phyloP scores from a whole-genome alignment of 1,140 invertebrate species.

The Tenebrio molitor region DNA sequence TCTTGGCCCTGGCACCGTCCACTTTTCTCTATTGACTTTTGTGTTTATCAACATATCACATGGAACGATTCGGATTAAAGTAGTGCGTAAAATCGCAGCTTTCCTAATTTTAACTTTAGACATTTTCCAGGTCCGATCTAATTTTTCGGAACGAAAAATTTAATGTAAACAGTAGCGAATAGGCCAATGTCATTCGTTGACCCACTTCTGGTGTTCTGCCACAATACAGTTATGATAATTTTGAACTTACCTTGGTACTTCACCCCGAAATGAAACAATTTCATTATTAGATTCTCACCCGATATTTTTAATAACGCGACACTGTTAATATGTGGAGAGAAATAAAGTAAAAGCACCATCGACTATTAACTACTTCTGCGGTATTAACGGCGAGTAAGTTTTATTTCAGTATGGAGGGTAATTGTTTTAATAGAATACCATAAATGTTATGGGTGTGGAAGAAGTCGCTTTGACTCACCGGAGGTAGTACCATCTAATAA shows the following conservation, averaged over 20 bases:
- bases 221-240: not conserved
- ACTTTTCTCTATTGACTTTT: too few relatives aligned
- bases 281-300: too few relatives aligned
- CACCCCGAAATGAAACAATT: not conserved
- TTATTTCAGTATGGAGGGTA: too few relatives aligned
- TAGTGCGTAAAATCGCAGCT: too few relatives aligned
- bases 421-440: slow-evolving; percentile 16
- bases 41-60: too few relatives aligned
- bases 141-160: slow-evolving; percentile 3
- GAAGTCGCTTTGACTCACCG: slow-evolving; percentile 28
- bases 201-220: not conserved
- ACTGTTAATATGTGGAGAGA: too few relatives aligned
- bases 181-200: slow-evolving; percentile 1
- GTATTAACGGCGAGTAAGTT: too few relatives aligned
- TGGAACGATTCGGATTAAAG: too few relatives aligned
- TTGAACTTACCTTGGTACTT: slow-evolving; percentile 2
- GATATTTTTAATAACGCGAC: too few relatives aligned
- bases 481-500: slow-evolving; percentile 24
- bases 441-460: slow-evolving; percentile 15
- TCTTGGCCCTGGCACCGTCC: too few relatives aligned
- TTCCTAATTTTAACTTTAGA: not conserved
- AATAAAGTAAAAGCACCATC: too few relatives aligned
- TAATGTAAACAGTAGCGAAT: slow-evolving; percentile 18
- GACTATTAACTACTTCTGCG: too few relatives aligned
- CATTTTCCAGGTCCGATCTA: slow-evolving; percentile 7